Percentiles rank a stretch among this genome's conserved stretches.
phyloP scores from a whole-genome alignment of 2,113 vertebrate species.

The Oreochromis tanganicae region DNA sequence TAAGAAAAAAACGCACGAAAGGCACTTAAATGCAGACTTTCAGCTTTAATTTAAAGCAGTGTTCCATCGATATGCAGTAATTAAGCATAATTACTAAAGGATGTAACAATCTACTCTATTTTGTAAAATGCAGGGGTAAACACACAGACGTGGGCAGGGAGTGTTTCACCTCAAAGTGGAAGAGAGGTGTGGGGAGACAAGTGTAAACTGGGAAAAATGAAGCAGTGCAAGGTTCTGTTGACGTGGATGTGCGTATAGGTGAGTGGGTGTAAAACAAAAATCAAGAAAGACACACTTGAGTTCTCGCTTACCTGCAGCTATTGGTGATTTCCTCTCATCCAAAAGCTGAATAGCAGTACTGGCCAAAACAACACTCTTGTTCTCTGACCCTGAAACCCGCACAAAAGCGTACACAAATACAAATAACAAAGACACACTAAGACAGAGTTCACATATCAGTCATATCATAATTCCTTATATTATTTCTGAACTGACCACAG shows the following conservation, averaged over 20 bases:
- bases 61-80: background rate
- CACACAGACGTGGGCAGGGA: background rate
- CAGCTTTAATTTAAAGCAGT: background rate
- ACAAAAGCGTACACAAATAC: background rate
- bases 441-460: slow-evolving; percentile 11
- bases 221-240: background rate
- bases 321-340: slow-evolving; percentile 95
- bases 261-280: background rate
- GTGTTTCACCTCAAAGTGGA: slow-evolving; percentile 1
- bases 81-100: background rate
- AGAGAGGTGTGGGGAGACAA: background rate
- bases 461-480: slow-evolving; percentile 11
- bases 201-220: background rate
- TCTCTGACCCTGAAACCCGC: slow-evolving; percentile 76
- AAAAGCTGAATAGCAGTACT: slow-evolving; percentile 93
- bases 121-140: background rate
- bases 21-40: background rate
- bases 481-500: slow-evolving; percentile 22
- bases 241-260: background rate
- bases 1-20: background rate
- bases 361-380: slow-evolving; percentile 94
- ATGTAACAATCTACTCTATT: background rate
- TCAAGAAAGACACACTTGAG: background rate
- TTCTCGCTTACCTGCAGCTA: slow-evolving; percentile 87
- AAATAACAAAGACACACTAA: background rate